Evolutionary conservation across 2,888 invertebrate species (phyloP).

Genomic region (Phortica magna): DNA sequence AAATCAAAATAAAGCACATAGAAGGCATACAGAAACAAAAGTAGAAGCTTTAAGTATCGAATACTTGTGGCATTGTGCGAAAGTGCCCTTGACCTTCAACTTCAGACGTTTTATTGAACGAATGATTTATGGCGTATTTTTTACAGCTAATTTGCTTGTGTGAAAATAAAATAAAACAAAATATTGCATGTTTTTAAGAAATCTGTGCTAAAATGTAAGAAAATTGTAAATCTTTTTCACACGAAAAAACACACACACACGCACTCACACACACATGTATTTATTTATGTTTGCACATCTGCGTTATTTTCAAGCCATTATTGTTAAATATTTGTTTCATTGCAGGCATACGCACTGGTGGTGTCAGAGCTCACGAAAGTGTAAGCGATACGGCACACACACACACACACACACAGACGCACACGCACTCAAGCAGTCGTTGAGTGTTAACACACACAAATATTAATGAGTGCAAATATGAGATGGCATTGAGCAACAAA

Average conservation of each 20-base stretch:
- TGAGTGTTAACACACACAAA: not conserved
- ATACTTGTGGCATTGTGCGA: not conserved
- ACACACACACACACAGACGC: too few relatives aligned
- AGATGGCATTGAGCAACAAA: not conserved
- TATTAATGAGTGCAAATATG: slow-evolving; percentile 22
- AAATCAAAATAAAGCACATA: too few relatives aligned
- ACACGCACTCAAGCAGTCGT: not conserved
- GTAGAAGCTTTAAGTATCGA: too few relatives aligned
- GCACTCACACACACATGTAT: too few relatives aligned
- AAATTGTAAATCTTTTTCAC: too few relatives aligned
- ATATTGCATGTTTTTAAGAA: not conserved
- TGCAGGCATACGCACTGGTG: not conserved
- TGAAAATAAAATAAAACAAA: not conserved
- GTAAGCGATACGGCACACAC: too few relatives aligned
- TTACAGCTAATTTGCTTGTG: not conserved
- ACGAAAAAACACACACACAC: not conserved
- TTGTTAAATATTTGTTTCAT: not conserved
- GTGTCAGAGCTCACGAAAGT: too few relatives aligned
- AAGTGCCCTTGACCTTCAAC: not conserved
- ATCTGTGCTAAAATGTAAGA: too few relatives aligned
- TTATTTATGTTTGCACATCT: too few relatives aligned
- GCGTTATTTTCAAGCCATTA: not conserved
- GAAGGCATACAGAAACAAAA: too few relatives aligned
- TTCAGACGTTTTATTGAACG: not conserved
- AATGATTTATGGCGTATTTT: not conserved